Conservation (phyloP, 2,797 vertebrate species). For the Acrossocheilus fasciatus region DNA sequence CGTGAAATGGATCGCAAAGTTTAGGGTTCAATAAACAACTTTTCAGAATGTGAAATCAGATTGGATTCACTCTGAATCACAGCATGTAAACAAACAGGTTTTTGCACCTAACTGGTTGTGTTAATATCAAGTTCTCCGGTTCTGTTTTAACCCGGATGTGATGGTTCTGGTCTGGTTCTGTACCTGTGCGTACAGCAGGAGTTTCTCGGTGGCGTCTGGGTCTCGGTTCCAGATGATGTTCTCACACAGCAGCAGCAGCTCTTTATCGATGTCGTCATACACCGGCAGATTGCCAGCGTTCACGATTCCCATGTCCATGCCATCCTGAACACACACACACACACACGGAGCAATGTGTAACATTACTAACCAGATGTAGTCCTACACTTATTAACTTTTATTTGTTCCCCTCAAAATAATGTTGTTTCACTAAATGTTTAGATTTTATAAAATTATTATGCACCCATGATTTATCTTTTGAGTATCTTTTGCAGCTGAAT, state of each 20-base stretch:
- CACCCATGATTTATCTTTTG: no score
- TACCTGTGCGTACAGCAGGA: constrained; percentile 93
- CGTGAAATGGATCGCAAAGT: no score
- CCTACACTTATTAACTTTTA: no score
- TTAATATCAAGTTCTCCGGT: not conserved
- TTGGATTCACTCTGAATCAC: no score
- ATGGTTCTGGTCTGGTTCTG: not conserved
- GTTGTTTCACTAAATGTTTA: no score
- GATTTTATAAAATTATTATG: no score
- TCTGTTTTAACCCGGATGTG: not conserved
- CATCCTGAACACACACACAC: constrained; percentile 76
- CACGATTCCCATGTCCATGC: constrained; percentile 99
- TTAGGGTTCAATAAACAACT: no score
- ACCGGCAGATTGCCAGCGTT: constrained; percentile 95
- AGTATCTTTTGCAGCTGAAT: no score
- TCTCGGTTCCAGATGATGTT: constrained; percentile 96
- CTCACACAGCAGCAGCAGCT: constrained; percentile 91
- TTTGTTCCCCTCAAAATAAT: no score
- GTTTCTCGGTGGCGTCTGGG: constrained; percentile 92
- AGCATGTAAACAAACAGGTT: accelerated
- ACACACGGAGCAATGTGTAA: not conserved
- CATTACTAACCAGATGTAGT: no score
- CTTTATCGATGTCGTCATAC: constrained; percentile 93
- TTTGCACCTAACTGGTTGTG: not conserved
- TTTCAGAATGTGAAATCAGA: no score